Conservation (phyloP, 2,797 vertebrate species). For the Phoebastria nigripes region DNA sequence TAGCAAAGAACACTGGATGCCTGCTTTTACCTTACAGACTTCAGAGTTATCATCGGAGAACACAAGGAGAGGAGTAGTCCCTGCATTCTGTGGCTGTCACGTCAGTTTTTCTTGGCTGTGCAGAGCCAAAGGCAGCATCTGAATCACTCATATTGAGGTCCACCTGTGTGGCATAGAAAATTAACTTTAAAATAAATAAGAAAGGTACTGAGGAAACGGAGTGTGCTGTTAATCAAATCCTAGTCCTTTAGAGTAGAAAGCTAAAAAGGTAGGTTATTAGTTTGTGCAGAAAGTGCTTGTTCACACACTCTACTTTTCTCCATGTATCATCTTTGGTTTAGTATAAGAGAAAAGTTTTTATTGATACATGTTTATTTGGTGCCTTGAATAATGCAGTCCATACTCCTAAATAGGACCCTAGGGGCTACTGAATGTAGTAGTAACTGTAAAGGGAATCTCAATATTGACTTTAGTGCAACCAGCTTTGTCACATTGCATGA, state of each 20-base stretch:
- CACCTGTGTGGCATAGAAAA: neutral
- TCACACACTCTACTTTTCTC: neutral
- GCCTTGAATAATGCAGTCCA: neutral
- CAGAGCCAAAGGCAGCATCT: neutral
- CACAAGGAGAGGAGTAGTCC: neutral
- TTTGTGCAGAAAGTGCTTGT: neutral
- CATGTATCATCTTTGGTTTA: too few relatives aligned
- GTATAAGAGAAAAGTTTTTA: neutral
- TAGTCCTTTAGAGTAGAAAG: neutral
- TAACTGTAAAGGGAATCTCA: neutral
- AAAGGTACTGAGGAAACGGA: neutral
- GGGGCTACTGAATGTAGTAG: neutral
- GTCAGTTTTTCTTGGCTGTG: neutral
- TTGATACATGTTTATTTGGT: neutral
- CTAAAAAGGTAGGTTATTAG: neutral
- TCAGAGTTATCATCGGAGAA: neutral
- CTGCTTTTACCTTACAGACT: neutral
- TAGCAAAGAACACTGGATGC: neutral
- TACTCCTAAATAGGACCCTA: neutral
- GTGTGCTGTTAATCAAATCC: neutral
- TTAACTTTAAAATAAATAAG: neutral
- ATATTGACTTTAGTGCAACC: neutral
- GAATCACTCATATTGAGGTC: neutral
- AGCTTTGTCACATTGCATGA: neutral
- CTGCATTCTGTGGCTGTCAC: neutral